Percentiles rank a stretch among this genome's conserved stretches.
Conservation (phyloP, 1,140 invertebrate genomes). For the Drosophila lowei region DNA sequence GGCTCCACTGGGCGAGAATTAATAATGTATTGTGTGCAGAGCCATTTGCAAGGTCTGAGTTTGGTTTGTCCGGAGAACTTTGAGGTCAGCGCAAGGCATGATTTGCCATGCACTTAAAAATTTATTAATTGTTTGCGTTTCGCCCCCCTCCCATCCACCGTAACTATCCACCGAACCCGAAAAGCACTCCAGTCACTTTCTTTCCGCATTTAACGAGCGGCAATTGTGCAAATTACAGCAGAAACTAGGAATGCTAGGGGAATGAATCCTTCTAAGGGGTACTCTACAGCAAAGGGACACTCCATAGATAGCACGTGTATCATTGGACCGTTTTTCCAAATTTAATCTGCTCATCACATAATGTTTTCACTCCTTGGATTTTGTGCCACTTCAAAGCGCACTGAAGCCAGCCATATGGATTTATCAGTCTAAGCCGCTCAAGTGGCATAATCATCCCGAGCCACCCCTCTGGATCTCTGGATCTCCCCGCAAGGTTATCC, state of each 20-base stretch:
- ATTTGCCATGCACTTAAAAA: slow-evolving; percentile 75
- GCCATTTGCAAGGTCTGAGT: slow-evolving; percentile 62
- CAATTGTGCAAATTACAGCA: slow-evolving; percentile 56
- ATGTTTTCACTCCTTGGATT: slow-evolving; percentile 33
- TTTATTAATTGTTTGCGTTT: slow-evolving; percentile 79
- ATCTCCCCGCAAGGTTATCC: neutral
- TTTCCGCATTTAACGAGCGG: slow-evolving; percentile 41
- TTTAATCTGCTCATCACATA: slow-evolving; percentile 65
- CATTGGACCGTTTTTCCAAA: slow-evolving; percentile 30
- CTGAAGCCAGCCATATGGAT: slow-evolving; percentile 62
- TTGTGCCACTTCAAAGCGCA: slow-evolving; percentile 67
- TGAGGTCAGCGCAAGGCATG: slow-evolving; percentile 58
- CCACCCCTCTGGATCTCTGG: slow-evolving; percentile 12
- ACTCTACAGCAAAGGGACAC: neutral
- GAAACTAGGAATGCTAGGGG: neutral
- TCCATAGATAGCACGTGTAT: slow-evolving; percentile 11
- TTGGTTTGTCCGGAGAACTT: slow-evolving; percentile 42
- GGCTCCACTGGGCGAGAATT: slow-evolving; percentile 44
- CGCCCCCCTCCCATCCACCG: slow-evolving; percentile 1
- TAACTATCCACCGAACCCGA: no score
- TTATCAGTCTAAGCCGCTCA: slow-evolving; percentile 67
- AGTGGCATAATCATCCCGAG: slow-evolving; percentile 63
- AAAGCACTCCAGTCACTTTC: neutral
- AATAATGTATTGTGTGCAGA: slow-evolving; percentile 78
- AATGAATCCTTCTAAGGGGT: neutral